These are phyloP conservation scores for Gymnoscopelus microlampas DNA, from an alignment of 2,797 vertebrate genomes.

Conservation along the genomic window DNA sequence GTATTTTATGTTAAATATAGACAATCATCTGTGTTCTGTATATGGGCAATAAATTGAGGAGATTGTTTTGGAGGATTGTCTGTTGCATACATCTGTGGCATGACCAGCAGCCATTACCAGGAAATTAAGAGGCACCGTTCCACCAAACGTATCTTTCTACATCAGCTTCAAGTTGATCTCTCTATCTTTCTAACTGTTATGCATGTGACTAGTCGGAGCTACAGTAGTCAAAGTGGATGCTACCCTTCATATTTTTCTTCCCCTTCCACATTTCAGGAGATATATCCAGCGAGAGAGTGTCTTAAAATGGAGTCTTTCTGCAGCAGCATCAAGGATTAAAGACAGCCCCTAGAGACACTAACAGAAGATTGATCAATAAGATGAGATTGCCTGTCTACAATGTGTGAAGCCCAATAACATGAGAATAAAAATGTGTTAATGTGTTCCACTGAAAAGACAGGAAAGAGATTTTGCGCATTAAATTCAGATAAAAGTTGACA, in stretches of 20 bases:
- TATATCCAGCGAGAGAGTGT: slow-evolving; percentile 28
- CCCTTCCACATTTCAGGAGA: neutral
- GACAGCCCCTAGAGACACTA: slow-evolving; percentile 53
- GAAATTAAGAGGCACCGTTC: too few species aligned
- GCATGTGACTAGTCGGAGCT: slow-evolving; percentile 24
- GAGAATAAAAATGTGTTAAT: slow-evolving; percentile 42
- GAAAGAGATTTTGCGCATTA: slow-evolving; percentile 43
- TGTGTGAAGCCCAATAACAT: slow-evolving; percentile 52
- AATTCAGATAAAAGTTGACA: slow-evolving; percentile 58
- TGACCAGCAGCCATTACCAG: too few species aligned
- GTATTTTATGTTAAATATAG: too few species aligned
- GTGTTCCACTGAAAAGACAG: slow-evolving; percentile 40
- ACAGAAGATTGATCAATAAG: slow-evolving; percentile 66
- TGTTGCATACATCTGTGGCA: too few species aligned
- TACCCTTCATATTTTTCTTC: slow-evolving; percentile 17
- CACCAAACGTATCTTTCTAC: too few species aligned
- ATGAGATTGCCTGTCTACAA: slow-evolving; percentile 64
- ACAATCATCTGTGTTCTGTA: too few species aligned
- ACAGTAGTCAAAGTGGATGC: slow-evolving; percentile 24
- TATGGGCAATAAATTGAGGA: too few species aligned
- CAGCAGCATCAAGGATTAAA: slow-evolving; percentile 53
- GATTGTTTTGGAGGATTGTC: too few species aligned
- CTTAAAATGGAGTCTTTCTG: slow-evolving; percentile 57
- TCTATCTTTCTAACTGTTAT: slow-evolving; percentile 32
- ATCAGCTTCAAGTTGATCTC: neutral